Evolutionary conservation across 1,140 invertebrate species (phyloP).

Genomic region (Aphaenogaster ashmeadi): DNA sequence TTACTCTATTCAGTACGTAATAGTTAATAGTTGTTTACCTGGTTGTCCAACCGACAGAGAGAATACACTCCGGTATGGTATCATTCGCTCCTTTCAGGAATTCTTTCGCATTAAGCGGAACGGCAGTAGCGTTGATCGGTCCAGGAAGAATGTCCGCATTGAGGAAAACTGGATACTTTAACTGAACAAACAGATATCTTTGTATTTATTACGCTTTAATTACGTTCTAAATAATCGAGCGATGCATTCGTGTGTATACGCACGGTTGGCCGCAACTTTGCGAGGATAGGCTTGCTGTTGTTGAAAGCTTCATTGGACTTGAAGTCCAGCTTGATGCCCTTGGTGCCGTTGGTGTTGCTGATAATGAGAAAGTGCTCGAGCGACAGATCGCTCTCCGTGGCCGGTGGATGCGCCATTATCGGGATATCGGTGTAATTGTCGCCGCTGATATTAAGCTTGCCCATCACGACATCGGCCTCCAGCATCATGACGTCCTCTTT

Average conservation of each 20-base stretch:
- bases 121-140: slow-evolving; percentile 89
- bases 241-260: slow-evolving; percentile 54
- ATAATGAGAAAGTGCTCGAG: slow-evolving; percentile 91
- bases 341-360: slow-evolving; percentile 87
- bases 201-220: neutral
- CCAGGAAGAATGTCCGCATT: slow-evolving; percentile 96
- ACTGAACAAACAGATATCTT: slow-evolving; percentile 84
- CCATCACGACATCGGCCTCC: slow-evolving; percentile 95
- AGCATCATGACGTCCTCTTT: slow-evolving; percentile 92
- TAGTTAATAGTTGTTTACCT: slow-evolving; percentile 83
- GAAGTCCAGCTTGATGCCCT: slow-evolving; percentile 96
- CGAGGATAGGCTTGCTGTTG: slow-evolving; percentile 88
- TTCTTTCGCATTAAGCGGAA: slow-evolving; percentile 89
- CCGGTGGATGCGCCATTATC: slow-evolving; percentile 95
- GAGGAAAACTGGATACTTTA: slow-evolving; percentile 93
- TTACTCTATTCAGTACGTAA: neutral
- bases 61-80: slow-evolving; percentile 89
- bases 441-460: slow-evolving; percentile 84
- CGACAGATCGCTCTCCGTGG: slow-evolving; percentile 91
- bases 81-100: slow-evolving; percentile 89
- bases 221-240: neutral
- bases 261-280: slow-evolving; percentile 85
- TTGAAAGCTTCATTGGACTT: slow-evolving; percentile 94
- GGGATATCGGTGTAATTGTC: slow-evolving; percentile 87
- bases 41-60: slow-evolving; percentile 97